These are phyloP conservation scores for Coregonus sp. DNA, from an alignment of 2,797 vertebrate genomes.

Conservation along the genomic window DNA sequence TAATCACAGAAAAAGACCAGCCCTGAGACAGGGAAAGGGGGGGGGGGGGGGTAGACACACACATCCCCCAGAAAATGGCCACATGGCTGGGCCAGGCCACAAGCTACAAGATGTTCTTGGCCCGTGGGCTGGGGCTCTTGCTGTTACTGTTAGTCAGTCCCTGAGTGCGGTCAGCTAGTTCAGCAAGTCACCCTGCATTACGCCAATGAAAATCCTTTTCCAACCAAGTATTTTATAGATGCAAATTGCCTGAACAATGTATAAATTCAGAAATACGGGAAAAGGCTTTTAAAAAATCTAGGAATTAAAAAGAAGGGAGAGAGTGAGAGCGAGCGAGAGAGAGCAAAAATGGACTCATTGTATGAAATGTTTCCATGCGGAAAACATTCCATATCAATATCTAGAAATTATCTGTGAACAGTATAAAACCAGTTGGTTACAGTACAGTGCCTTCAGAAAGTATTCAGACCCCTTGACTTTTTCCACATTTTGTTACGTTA, in stretches of 20 bases:
- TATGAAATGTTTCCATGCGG: neutral
- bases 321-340: no score
- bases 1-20: slow-evolving; percentile 21
- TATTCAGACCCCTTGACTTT: no score
- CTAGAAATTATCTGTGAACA: neutral
- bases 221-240: slow-evolving; percentile 39
- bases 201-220: slow-evolving; percentile 6
- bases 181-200: slow-evolving; percentile 36
- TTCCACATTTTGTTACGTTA: no score
- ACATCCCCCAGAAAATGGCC: slow-evolving; percentile 32
- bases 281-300: no score
- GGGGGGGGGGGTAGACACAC: neutral
- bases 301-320: neutral
- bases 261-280: slow-evolving; percentile 3
- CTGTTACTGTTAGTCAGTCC: slow-evolving; percentile 51
- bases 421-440: slow-evolving; percentile 18
- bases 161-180: slow-evolving; percentile 35
- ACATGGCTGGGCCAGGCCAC: slow-evolving; percentile 58
- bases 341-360: neutral
- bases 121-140: slow-evolving; percentile 41
- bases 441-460: no score
- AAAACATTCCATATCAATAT: neutral
- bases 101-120: slow-evolving; percentile 67
- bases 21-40: slow-evolving; percentile 38
- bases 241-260: slow-evolving; percentile 19